Conservation (phyloP, 2,797 vertebrate species). For the Clarias platycephalus region DNA sequence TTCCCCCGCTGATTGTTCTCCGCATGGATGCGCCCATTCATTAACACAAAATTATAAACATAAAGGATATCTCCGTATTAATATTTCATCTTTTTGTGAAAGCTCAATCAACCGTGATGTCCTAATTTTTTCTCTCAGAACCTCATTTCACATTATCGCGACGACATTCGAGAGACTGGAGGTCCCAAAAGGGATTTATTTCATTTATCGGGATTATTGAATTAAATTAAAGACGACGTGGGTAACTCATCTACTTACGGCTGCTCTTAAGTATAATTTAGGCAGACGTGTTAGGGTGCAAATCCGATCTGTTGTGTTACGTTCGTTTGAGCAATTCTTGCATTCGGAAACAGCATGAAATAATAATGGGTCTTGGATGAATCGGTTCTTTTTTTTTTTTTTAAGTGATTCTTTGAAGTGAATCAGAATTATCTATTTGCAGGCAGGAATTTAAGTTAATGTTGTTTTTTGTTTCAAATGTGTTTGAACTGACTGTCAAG, state of each 20-base stretch:
- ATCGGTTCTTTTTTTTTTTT: no score
- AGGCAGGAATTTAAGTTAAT: background rate
- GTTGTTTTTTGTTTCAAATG: background rate
- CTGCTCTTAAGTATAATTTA: constrained; percentile 76
- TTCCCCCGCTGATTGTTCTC: constrained; percentile 83
- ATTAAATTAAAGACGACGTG: constrained; percentile 85
- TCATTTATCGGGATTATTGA: constrained; percentile 87
- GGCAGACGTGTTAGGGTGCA: constrained; percentile 74
- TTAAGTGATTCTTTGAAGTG: background rate
- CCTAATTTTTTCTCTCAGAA: constrained; percentile 84
- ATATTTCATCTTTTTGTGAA: constrained; percentile 85
- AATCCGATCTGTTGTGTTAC: constrained; percentile 71
- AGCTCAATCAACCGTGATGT: constrained; percentile 86
- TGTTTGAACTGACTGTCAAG: background rate
- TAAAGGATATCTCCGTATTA: constrained; percentile 85
- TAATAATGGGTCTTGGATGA: constrained; percentile 27
- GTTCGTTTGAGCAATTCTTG: constrained; percentile 70
- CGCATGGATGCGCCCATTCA: constrained; percentile 84
- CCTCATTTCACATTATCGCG: constrained; percentile 86
- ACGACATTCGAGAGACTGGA: constrained; percentile 76
- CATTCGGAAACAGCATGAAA: constrained; percentile 69
- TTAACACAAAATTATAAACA: constrained; percentile 86
- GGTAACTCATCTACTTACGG: constrained; percentile 78
- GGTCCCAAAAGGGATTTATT: constrained; percentile 87
- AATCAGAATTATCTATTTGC: background rate